Conservation (phyloP, 1,140 invertebrate species). For the Uloborus diversus region DNA sequence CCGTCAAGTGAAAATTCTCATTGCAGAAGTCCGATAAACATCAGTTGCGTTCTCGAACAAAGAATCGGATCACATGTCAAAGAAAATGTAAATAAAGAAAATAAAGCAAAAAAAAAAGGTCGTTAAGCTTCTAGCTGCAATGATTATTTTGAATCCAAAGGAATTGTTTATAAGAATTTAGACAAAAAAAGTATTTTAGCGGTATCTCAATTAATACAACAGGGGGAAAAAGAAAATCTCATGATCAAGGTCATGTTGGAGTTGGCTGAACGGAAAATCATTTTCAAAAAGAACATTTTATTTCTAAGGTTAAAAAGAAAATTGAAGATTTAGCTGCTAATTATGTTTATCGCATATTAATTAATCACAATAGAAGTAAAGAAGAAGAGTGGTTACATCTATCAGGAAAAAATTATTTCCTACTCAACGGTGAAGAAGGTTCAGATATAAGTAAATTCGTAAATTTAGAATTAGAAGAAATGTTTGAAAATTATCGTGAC, state of each 20-base stretch:
- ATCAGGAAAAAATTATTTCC: background rate
- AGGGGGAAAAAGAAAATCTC: background rate
- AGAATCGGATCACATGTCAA: too few species aligned
- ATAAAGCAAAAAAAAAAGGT: background rate
- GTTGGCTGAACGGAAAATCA: background rate
- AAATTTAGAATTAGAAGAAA: background rate
- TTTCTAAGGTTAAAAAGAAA: background rate
- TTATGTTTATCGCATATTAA: background rate
- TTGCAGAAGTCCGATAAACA: too few species aligned
- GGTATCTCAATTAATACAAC: background rate
- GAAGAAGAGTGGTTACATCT: background rate
- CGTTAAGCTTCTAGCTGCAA: background rate
- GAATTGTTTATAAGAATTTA: background rate
- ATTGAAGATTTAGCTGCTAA: background rate
- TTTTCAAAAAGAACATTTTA: background rate
- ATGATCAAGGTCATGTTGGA: background rate
- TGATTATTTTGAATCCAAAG: background rate
- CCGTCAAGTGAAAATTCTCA: too few species aligned
- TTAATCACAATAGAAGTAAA: background rate
- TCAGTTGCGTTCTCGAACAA: too few species aligned
- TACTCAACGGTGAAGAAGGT: background rate
- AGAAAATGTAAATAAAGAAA: background rate
- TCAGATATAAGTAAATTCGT: background rate
- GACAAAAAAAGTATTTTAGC: background rate
- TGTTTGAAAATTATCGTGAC: background rate